Conservation (phyloP, 2,797 vertebrate genomes). For the Florisuga fusca region DNA sequence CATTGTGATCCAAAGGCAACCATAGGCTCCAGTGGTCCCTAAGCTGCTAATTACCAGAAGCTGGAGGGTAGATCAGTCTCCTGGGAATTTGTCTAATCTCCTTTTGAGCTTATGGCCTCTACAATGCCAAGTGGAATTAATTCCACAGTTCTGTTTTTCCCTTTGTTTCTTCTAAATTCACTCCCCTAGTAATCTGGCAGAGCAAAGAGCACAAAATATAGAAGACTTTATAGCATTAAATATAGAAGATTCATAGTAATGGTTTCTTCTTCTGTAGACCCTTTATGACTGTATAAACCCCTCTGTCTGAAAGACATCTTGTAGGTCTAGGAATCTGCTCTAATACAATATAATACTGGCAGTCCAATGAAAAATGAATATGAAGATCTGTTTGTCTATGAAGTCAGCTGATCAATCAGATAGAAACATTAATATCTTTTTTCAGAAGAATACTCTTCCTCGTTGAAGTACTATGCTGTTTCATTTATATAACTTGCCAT, state of each 20-base stretch:
- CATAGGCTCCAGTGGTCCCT: not conserved
- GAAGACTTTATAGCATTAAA: not conserved
- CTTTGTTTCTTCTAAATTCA: not conserved
- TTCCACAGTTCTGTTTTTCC: not conserved
- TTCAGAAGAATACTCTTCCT: not conserved
- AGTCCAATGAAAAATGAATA: not conserved
- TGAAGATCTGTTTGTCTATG: not conserved
- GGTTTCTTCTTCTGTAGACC: not conserved
- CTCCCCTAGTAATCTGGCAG: not conserved
- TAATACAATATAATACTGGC: not conserved
- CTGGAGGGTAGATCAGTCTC: not conserved
- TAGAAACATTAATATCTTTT: not conserved
- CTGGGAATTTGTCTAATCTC: slow-evolving; percentile 45
- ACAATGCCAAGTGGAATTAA: slow-evolving; percentile 16
- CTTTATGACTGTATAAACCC: not conserved
- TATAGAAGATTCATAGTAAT: not conserved
- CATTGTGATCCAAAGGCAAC: not conserved
- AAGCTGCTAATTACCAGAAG: slow-evolving; percentile 44
- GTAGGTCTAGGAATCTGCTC: not conserved
- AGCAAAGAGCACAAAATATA: not conserved
- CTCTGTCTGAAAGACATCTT: not conserved
- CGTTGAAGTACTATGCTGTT: not conserved
- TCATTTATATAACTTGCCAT: not conserved
- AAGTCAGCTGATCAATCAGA: not conserved
- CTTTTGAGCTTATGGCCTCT: slow-evolving; percentile 11